Evolutionary conservation across 2,888 invertebrate species (phyloP), one percentile per base, ranked within the genome.

Genomic region (Plebejus argus): DNA sequence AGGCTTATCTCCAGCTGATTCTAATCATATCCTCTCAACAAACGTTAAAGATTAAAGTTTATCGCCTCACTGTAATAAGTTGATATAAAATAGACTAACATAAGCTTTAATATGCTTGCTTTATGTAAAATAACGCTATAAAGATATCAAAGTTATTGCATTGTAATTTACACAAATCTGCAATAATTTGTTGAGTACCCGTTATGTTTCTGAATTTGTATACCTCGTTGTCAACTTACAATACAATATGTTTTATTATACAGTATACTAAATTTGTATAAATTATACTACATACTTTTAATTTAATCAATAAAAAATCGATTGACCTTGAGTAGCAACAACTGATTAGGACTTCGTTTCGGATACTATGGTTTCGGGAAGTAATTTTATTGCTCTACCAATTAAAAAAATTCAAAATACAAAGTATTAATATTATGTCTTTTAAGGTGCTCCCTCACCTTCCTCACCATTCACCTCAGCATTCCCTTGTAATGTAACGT

Each of bases 21-120:
- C 45, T 28, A 74, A 74, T 74, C 74, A 49, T 74, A 53, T 74
- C 74, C 49, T 49, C 72, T 72, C 53, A 18, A 74, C 74, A 74
- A 74, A 74, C 74, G 74, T 53, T 49, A 74, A 53, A 74, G 74
- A 74, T 74, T 74, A 74, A 49, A 74, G 74, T 74, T 74, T 74
- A 74, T 74, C 74, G 23, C 49, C 49, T 74, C 49, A 6, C 49
- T 49, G 20, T 74, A 49, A 74, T 74, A 53, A 45, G 74, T 45
- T 74, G 74, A 49, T 74, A 53, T 74, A 45, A 49, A 74, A 53
- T 49, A 74, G 23, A 23, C 49, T 74, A 23, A 74, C 23, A 18
- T 49, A 28, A 74, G 74, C 74, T 74, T 74, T 66, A 53, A 74
- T 45, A 28, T 74, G 74, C 49, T 74, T 74, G 72, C 39, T 72